Conservation (phyloP, 2,113 vertebrate genomes). For the Perca flavescens region DNA sequence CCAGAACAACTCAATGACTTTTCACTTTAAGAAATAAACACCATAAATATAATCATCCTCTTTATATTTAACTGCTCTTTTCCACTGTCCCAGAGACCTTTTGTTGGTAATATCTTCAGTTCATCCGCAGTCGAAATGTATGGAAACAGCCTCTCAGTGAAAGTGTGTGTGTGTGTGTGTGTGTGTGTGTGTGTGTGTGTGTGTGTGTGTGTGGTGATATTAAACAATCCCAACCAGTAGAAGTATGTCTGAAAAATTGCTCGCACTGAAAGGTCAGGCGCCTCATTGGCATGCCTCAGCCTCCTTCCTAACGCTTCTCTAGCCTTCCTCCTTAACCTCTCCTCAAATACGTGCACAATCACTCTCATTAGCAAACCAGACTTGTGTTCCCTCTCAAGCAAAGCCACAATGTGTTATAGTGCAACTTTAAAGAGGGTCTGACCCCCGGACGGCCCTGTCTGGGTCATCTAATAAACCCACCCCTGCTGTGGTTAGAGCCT, state of each 20-base stretch:
- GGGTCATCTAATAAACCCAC: slow-evolving; percentile 51
- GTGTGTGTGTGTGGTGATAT: neutral
- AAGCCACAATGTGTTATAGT: slow-evolving; percentile 1
- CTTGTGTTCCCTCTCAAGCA: slow-evolving; percentile 1
- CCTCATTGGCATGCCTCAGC: neutral
- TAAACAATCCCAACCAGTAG: slow-evolving; percentile 4
- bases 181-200: slow-evolving; percentile 1
- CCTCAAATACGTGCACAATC: slow-evolving; percentile 10
- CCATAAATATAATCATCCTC: too few species aligned
- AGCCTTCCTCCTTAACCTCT: neutral
- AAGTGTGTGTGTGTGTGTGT: neutral
- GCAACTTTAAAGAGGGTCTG: slow-evolving; percentile 4
- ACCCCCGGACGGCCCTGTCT: slow-evolving; percentile 45
- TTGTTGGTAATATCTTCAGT: too few species aligned
- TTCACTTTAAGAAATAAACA: too few species aligned
- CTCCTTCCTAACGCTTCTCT: slow-evolving; percentile 12
- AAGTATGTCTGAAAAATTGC: slow-evolving; percentile 41
- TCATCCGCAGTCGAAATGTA: too few species aligned
- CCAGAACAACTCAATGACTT: too few species aligned
- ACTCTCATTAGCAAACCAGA: slow-evolving; percentile 12
- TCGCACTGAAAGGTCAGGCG: slow-evolving; percentile 54
- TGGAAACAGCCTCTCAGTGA: too few species aligned
- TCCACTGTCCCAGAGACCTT: too few species aligned
- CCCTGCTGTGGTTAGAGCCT: slow-evolving; percentile 56
- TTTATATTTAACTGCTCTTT: too few species aligned